Percentiles rank a stretch among this genome's conserved stretches.
These are phyloP conservation scores for Carassius auratus DNA, from an alignment of 2,113 vertebrate genomes.

Conservation along the genomic window DNA sequence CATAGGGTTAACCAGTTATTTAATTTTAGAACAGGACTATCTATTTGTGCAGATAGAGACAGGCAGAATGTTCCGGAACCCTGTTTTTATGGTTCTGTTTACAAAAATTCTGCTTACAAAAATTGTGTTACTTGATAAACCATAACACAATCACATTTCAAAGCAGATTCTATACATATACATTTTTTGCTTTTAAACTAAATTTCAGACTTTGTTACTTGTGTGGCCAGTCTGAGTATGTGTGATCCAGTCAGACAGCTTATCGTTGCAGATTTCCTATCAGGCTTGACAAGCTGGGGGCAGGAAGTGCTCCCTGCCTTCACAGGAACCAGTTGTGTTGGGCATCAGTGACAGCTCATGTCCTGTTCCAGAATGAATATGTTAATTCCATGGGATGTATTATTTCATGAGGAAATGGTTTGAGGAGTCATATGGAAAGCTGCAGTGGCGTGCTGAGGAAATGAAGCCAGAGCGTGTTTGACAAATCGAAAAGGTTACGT, in stretches of 20 bases:
- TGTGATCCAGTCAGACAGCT: conserved; percentile 70
- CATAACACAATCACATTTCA: conserved; percentile 50
- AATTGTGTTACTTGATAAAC: not conserved
- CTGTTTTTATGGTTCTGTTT: too few relatives aligned
- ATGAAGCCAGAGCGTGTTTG: conserved; percentile 72
- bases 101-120: not conserved
- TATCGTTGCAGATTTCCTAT: conserved; percentile 77
- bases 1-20: too few relatives aligned
- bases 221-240: conserved; percentile 39
- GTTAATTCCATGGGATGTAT: conserved; percentile 72
- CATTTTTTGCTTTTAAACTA: conserved; percentile 68
- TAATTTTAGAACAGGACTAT: too few relatives aligned
- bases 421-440: conserved; percentile 62
- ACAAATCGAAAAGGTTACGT: conserved; percentile 73
- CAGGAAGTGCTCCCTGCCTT: conserved; percentile 71
- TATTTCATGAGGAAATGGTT: conserved; percentile 57
- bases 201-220: conserved; percentile 64
- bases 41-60: too few relatives aligned
- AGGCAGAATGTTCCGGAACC: too few relatives aligned
- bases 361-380: conserved; percentile 69
- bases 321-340: conserved; percentile 68
- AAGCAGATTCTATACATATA: conserved; percentile 55
- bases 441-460: conserved; percentile 59
- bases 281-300: conserved; percentile 76
- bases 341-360: conserved; percentile 70